These are phyloP conservation scores for Corythornis leucogaster DNA, from an alignment of 2,797 vertebrate genomes.

Conservation along the genomic window DNA sequence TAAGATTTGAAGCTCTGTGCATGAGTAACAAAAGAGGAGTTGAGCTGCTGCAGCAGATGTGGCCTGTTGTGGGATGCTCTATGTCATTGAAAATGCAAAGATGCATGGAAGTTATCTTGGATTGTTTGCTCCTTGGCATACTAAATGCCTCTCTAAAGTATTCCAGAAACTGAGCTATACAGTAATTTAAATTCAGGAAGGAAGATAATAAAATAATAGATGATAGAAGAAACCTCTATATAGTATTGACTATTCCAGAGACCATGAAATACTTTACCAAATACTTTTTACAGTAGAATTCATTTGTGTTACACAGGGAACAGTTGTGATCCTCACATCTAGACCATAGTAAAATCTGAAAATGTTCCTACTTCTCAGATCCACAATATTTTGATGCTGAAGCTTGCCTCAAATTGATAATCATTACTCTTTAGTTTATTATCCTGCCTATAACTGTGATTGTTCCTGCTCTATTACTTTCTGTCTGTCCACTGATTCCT, in stretches of 20 bases:
- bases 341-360: slow-evolving; percentile 30
- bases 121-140: not conserved
- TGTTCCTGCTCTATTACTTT: not conserved
- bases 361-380: not conserved
- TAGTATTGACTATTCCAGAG: slow-evolving; percentile 18
- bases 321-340: slow-evolving; percentile 38
- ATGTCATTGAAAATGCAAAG: slow-evolving; percentile 39
- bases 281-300: slow-evolving; percentile 53
- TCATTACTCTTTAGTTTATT: not conserved
- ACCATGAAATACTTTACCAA: slow-evolving; percentile 63
- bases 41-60: not conserved
- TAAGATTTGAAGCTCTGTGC: not conserved
- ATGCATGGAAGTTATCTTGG: not conserved
- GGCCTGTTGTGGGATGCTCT: slow-evolving; percentile 25
- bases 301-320: slow-evolving; percentile 50
- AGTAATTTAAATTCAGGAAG: slow-evolving; percentile 64
- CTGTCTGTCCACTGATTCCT: not conserved
- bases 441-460: not conserved
- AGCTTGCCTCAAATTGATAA: not conserved
- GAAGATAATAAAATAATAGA: slow-evolving; percentile 66
- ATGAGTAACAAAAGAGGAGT: not conserved
- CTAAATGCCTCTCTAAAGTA: slow-evolving; percentile 21
- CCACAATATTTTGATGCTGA: not conserved
- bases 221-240: slow-evolving; percentile 4
- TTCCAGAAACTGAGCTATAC: slow-evolving; percentile 19